Conservation (phyloP, 2,113 vertebrate species). For the Ictidomys tridecemlineatus region DNA sequence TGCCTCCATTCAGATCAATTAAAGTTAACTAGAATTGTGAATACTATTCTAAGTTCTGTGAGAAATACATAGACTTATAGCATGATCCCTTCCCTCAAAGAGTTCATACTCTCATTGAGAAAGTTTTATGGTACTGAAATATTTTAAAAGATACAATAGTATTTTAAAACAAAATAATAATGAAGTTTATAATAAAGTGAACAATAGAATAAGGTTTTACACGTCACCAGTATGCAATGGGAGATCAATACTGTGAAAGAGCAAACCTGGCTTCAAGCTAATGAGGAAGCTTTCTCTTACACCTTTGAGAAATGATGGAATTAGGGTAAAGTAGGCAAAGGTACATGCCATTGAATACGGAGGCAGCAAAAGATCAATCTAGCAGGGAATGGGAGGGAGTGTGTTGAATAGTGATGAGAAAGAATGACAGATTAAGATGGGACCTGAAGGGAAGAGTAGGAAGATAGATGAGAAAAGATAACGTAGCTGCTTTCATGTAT, state of each 20-base stretch:
- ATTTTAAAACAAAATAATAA: slow-evolving; percentile 17
- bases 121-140: slow-evolving; percentile 29
- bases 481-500: not conserved
- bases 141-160: not conserved
- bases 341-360: not conserved
- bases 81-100: slow-evolving; percentile 4
- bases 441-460: not conserved
- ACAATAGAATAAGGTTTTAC: not conserved
- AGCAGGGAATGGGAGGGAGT: not conserved
- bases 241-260: not conserved
- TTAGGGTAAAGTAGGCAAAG: not conserved
- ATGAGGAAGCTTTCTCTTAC: not conserved
- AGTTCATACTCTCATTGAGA: not conserved
- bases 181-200: not conserved
- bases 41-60: not conserved
- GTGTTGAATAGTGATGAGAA: not conserved
- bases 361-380: not conserved
- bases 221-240: not conserved
- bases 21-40: slow-evolving; percentile 16
- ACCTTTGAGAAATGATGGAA: not conserved
- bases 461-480: not conserved
- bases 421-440: not conserved
- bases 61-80: not conserved
- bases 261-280: not conserved
- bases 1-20: not conserved